Conservation (phyloP, 92 coral and sea anemone genomes). For the Chrysogorgia sp. region DNA sequence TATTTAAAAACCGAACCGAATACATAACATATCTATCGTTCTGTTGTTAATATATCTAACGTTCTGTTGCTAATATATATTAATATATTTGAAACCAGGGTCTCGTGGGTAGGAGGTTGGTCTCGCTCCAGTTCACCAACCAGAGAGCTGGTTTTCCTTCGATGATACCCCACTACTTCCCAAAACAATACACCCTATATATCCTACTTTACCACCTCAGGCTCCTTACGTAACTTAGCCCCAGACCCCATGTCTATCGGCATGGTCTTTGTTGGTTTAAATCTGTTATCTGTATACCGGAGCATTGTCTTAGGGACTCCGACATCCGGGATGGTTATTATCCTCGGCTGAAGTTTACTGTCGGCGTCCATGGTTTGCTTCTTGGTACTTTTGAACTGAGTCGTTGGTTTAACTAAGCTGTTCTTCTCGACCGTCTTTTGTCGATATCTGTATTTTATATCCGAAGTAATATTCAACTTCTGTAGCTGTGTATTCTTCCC, state of each 20-base stretch:
- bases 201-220: conserved; percentile 6
- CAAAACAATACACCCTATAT: neutral
- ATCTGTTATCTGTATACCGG: conserved; percentile 34
- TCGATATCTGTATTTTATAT: neutral
- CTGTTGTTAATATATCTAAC: no score
- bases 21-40: no score
- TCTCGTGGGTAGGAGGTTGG: no score
- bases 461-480: neutral
- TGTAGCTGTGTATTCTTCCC: neutral
- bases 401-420: neutral
- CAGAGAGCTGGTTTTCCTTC: no score
- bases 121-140: neutral
- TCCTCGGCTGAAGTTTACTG: neutral
- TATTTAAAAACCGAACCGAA: no score
- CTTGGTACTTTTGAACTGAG: neutral
- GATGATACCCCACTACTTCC: neutral
- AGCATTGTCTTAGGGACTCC: conserved; percentile 33
- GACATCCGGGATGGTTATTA: conserved; percentile 18
- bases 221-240: conserved; percentile 2
- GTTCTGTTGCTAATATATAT: no score
- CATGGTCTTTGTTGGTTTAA: conserved; percentile 11
- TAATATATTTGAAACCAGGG: no score
- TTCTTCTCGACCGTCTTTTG: neutral
- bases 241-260: conserved; percentile 36
- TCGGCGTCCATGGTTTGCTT: neutral